Base-by-base conservation (phyloP, 2,113 vertebrate species). In the Brienomyrus brachyistius region DNA sequence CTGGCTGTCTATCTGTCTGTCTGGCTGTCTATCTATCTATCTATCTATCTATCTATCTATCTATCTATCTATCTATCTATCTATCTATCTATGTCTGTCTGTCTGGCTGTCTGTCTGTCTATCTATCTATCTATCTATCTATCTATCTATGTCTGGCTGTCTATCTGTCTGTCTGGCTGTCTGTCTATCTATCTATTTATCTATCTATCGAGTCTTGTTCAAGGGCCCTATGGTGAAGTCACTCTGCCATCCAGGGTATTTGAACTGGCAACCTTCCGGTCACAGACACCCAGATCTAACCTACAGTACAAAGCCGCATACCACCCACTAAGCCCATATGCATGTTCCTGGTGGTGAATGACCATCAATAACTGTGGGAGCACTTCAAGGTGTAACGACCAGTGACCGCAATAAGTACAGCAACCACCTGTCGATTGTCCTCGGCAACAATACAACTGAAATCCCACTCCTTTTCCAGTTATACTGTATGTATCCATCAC, bases 261-360 rank as follows among this genome's bases (percentile, higher is more conserved):
- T 27, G 1, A 15, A 70, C 62, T 31, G 62, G 0, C 62, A 31
- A 31, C 62, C 9, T 70, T 31, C 62, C 31, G 62, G 31, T 31
- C 3, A 70, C 62, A 70, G 62, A 31, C n/a, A 70, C 62, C 23
- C n/a, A 66, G n/a, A 27, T 70, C 62, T 66, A 66, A 27, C 59
- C 59, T n/a, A 27, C 59, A 66, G 27, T n/a, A 27, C 59, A 66
- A 66, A 31, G n/a, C 62, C 3, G 0, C 62, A 70, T 31, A 27
- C 9, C 62, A 15, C 62, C 62, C 10, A 13, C 9, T 27, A 70
- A 70, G 31, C 10, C 4, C 88, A 87, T 91, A 92, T 94, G 92
- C 91, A 89, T 90, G 35, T 19, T 43, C 70, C 70, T 77, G 10
- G 74, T 80, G 35, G 43, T 43, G 35, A 80, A 80, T 43, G 74